Evolutionary conservation across 2,113 vertebrate genomes (phyloP).

Genomic region (Puma concolor): DNA sequence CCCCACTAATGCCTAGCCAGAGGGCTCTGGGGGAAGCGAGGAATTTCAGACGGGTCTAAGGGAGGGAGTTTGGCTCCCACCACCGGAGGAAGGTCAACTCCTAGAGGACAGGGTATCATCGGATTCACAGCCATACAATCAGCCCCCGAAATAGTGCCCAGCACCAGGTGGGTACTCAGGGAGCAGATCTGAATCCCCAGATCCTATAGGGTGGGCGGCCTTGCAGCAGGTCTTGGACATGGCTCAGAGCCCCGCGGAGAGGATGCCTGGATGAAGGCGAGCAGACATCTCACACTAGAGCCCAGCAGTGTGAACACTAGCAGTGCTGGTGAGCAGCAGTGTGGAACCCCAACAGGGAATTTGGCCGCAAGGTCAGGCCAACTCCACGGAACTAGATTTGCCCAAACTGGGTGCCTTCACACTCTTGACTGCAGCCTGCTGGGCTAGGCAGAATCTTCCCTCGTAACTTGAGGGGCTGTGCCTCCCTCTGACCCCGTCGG

Average conservation of each 20-base stretch:
- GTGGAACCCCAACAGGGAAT: background rate
- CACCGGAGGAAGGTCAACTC: background rate
- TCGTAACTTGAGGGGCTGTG: background rate
- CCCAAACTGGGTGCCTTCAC: background rate
- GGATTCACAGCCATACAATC: background rate
- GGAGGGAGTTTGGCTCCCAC: background rate
- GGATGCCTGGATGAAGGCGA: background rate
- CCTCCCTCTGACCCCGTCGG: background rate
- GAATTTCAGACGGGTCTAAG: background rate
- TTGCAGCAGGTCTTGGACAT: background rate
- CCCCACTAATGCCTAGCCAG: background rate
- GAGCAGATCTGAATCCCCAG: background rate
- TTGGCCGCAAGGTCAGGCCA: background rate
- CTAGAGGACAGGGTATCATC: rapidly evolving
- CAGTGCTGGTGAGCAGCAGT: background rate
- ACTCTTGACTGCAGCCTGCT: too few species aligned
- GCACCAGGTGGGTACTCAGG: background rate
- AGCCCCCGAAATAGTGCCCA: background rate
- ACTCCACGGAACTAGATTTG: background rate
- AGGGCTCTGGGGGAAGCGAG: background rate
- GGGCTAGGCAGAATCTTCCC: background rate
- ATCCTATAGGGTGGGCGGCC: background rate
- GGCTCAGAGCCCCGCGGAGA: background rate
- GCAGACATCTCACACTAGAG: background rate
- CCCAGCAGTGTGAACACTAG: background rate